Evolutionary conservation across 2,888 invertebrate species (phyloP).

Genomic region (Drosophila formosana): DNA sequence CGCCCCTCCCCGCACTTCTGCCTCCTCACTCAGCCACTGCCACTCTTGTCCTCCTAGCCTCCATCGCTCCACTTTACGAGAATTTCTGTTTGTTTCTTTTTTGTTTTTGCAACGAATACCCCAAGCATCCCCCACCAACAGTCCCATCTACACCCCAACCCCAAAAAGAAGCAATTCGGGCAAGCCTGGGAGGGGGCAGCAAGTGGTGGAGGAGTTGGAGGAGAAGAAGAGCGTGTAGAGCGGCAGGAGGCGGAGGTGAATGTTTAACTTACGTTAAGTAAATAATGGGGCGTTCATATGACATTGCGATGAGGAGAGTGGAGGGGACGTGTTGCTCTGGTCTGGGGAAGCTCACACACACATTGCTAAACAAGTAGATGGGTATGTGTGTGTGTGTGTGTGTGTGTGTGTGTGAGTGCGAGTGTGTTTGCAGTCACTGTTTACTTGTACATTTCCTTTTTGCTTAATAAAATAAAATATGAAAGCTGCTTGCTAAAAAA

Average conservation of each 20-base stretch:
- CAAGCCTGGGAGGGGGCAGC: constrained; percentile 18
- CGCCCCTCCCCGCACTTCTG: no score
- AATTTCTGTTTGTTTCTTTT: constrained; percentile 43
- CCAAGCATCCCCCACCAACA: constrained; percentile 15
- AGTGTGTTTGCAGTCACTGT: constrained; percentile 69
- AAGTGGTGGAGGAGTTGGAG: constrained; percentile 1
- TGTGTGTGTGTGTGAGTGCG: constrained; percentile 31
- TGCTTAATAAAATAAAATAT: constrained; percentile 78
- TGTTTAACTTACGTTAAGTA: constrained; percentile 82
- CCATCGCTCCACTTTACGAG: constrained; percentile 32
- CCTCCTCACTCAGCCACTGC: not conserved
- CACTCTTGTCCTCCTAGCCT: not conserved
- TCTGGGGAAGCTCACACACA: constrained; percentile 8
- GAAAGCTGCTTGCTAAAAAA: constrained; percentile 58
- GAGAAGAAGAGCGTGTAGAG: not conserved
- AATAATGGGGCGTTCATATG: constrained; percentile 81
- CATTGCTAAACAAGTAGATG: constrained; percentile 11
- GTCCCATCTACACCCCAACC: constrained; percentile 1
- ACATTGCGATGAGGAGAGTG: constrained; percentile 47
- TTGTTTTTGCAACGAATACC: constrained; percentile 37
- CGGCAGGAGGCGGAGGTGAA: constrained; percentile 41
- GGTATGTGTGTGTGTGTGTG: constrained; percentile 25
- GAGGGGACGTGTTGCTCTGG: constrained; percentile 18
- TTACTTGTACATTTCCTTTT: constrained; percentile 73
- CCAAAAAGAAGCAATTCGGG: constrained; percentile 38